Base-by-base conservation (phyloP, 2,888 invertebrate genomes). In the Synanthedon andrenaeformis region DNA sequence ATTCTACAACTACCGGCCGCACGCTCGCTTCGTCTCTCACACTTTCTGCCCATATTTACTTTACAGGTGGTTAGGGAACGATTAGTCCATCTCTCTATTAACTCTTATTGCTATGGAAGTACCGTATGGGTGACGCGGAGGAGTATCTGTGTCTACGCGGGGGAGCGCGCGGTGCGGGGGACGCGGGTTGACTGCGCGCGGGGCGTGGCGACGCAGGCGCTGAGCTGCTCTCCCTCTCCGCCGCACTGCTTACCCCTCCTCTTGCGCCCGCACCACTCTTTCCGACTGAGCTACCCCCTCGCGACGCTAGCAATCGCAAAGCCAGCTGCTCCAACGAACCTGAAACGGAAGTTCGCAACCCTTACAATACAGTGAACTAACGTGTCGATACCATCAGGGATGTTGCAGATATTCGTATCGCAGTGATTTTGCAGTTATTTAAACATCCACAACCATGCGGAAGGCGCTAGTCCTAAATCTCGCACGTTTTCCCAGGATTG, bases 71-170 rank as follows among this genome's bases (percentile, higher is more conserved):
- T 17, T 17, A 17, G 17, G 17, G 17, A 17, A 17, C 17, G 1
- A 1, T 17, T 2, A 17, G 17, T 17, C 17, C 17, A 17, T 17
- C 17, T 17, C 17, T 17, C 17, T 17, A 17, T 19, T n/a, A n/a
- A n/a, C n/a, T n/a, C n/a, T n/a, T n/a, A n/a, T n/a, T n/a, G n/a
- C n/a, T n/a, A n/a, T 19, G 23, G 35, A 35, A 14, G 56, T 58
- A 89, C 84, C 93, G 86, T 62, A 95, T 94, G 3, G 95, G 94
- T 35, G 95, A 95, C 8, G 93, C 92, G 51, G 93, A 94, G 63
- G 94, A 92, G 62, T 94, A 93, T 53, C 94, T 88, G 67, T 92
- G 92, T 59, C 60, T 67, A 55, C 56, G 62, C 57, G 8, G 59
- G 89, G 91, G 91, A 89, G 59, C 59, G 52, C 62, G 61, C 51